These are phyloP conservation scores for Muschampia plurimacula DNA, from an alignment of 2,888 invertebrate species.

Conservation along the genomic window DNA sequence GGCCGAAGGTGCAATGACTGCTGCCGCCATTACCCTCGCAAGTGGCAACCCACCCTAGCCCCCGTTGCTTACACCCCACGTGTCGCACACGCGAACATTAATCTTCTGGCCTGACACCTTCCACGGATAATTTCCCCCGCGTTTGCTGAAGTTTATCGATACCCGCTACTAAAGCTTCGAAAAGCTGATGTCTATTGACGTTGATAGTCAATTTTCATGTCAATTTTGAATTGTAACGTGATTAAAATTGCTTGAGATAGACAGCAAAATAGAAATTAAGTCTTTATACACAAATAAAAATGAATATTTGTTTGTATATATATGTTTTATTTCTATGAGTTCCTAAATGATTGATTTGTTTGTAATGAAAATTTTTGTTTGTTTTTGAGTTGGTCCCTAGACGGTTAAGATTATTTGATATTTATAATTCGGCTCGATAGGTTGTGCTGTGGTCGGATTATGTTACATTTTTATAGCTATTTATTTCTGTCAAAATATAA, in stretches of 20 bases:
- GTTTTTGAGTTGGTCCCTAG: too few relatives aligned
- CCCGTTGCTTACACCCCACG: conserved; percentile 59
- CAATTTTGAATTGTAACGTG: not conserved
- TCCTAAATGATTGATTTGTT: too few relatives aligned
- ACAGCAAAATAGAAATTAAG: not conserved
- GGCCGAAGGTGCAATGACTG: conserved; percentile 82
- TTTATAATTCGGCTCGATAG: too few relatives aligned
- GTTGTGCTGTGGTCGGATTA: too few relatives aligned
- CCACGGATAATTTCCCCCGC: conserved; percentile 60
- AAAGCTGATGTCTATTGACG: conserved; percentile 52
- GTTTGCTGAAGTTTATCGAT: conserved; percentile 58
- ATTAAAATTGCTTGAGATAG: not conserved
- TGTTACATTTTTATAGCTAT: too few relatives aligned
- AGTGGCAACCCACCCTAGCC: conserved; percentile 51
- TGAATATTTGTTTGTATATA: too few relatives aligned
- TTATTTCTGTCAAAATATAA: too few relatives aligned
- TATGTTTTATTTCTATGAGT: too few relatives aligned
- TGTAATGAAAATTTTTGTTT: too few relatives aligned
- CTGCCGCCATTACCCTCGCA: conserved; percentile 63
- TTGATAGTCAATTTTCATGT: conserved; percentile 31
- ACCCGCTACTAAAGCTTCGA: conserved; percentile 47
- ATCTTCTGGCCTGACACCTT: conserved; percentile 70
- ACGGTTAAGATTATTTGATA: too few relatives aligned
- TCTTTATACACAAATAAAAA: not conserved
- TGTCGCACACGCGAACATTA: conserved; percentile 83